Base-by-base conservation (phyloP, 2,797 vertebrate species). In the Cossypha dichroa region DNA sequence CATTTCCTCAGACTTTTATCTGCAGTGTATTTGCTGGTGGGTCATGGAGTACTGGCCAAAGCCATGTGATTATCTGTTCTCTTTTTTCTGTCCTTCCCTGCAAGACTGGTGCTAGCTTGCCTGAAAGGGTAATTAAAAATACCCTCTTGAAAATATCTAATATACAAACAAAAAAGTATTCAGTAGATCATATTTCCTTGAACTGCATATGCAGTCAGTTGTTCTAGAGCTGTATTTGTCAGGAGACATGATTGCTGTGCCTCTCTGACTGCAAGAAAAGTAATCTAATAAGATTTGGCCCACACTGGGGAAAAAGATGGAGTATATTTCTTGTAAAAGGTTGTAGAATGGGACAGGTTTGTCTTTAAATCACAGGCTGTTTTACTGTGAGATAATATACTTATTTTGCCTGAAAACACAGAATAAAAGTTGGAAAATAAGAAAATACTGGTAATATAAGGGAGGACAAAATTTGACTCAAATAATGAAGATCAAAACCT, bases 341-440 rank as follows among this genome's bases (percentile, higher is more conserved):
- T 34, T 75, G 45, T 79, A 52, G 73, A 92, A 66, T 52, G 46
- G 36, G 83, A 48, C 25, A 49, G 23, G 10, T 80, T 80, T 91
- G 46, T 75, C 73, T 90, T 91, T 73, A 88, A 88, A 54, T 76
- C 45, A 48, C 38, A 81, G 48, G 29, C 51, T 76, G 18, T 63
- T 74, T 54, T 11, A 38, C 29, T 52, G 28, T 22, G 17, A 66
- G 68, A 29, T 60, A 23, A n/a, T 46, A 17, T 26, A 83, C 87
- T 83, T 72, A 74, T 75, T 91, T 85, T 84, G 46, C 90, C 82
- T 90, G 76, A 91, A 96, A 91, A 43, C 56, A 58, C 34, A 49
- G 40, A 90, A 51, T 41, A 66, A 31, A 80, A 69, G 26, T 45
- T 90, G 85, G 66, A 63, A 90, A 62, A 78, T 56, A 26, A 75